Evolutionary conservation across 53 echinoderm and acorn worm species (phyloP), one percentile per base, ranked within the genome.

Genomic region (Luidia sarsii): DNA sequence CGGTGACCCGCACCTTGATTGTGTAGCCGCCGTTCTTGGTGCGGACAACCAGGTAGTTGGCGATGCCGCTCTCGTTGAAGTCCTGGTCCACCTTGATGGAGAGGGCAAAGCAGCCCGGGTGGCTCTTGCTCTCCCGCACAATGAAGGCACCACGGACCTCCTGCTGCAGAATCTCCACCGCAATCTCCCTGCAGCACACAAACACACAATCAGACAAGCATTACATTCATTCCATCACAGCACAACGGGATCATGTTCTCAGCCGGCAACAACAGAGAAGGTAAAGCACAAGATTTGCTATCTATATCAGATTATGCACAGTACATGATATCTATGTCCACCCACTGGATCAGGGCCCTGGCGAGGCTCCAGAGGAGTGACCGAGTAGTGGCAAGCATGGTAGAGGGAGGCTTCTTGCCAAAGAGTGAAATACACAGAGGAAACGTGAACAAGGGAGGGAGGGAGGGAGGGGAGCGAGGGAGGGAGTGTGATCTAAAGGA

Each of bases 101-200:
- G 36, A 97, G 82, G 22, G 99, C 99, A 87, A 87, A 97, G 84
- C 93, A 94, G 1, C 99, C 99, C 0, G 87, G 83, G 80, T 97
- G 99, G 50, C 99, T 97, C 67, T 89, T 91, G 21, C 99, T 97
- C 67, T 97, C 99, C 21, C 99, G 68, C 23, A 97, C 99, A 14
- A 97, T 93, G 67, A 97, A 97, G 9, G 99, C 99, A 28, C 99
- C 99, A 38, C 89, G 89, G 25, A 87, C 94, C 23, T 97, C 94
- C 28, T 97, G 99, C 27, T 91, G 87, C 8, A 97, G 72, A 34
- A 97, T 89, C 66, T 97, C 99, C 53, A 97, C 90, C 1, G 99
- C 99, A 32, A 97, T 97, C 57, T 97, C 99, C 57, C 99, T 97
- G 74, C 23, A 70, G 31, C 4, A 33, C 38, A 14, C 27, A 46